Percentiles rank a stretch among this genome's conserved stretches.
Evolutionary conservation across 2,888 invertebrate genomes (phyloP).

Genomic region (Nephrotoma guestfalica): DNA sequence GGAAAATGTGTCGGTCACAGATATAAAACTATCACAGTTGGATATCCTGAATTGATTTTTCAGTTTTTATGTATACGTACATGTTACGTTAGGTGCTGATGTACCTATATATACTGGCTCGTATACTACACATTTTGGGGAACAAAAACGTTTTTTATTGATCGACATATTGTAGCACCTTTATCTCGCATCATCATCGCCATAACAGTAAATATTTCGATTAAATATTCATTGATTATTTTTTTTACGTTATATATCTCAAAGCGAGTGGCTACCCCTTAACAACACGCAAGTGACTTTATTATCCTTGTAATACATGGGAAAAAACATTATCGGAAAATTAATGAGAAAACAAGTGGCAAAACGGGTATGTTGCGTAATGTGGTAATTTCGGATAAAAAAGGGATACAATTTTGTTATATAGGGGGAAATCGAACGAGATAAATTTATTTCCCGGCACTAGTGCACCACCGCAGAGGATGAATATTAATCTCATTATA

Average conservation of each 20-base stretch:
- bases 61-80: neutral
- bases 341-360: neutral
- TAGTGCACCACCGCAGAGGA: too few relatives aligned
- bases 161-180: neutral
- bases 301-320: neutral
- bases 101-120: neutral
- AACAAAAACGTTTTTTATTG: neutral
- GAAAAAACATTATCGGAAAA: neutral
- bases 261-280: neutral
- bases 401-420: neutral
- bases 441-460: neutral
- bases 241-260: neutral
- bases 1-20: constrained; percentile 19
- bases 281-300: neutral
- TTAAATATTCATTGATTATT: neutral
- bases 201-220: neutral
- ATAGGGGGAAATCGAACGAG: neutral
- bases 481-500: too few relatives aligned
- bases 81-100: neutral
- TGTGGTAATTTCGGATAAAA: neutral
- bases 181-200: neutral
- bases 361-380: neutral
- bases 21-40: constrained; percentile 19
- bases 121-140: neutral
- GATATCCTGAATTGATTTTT: constrained; percentile 10